These are phyloP conservation scores for Drosophila anceps DNA, from an alignment of 2,888 invertebrate genomes.

Conservation along the genomic window DNA sequence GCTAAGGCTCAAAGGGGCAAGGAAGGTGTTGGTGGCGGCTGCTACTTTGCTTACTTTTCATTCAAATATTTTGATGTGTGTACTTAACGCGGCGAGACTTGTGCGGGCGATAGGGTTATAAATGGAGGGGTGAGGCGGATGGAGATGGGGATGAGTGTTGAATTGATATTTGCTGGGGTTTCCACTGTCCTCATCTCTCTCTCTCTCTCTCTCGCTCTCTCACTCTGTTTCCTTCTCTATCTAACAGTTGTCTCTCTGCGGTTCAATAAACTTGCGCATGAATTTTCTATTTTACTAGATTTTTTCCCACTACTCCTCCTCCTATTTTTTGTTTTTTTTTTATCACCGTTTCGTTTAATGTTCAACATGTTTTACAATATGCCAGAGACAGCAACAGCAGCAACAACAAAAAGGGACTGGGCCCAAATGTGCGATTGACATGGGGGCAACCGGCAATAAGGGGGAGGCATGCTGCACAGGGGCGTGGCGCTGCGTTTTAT, in stretches of 20 bases:
- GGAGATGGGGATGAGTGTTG: neutral
- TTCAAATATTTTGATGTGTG: constrained; percentile 77
- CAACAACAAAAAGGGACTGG: constrained; percentile 9
- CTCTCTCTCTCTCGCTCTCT: constrained; percentile 3
- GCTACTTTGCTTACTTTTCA: constrained; percentile 80
- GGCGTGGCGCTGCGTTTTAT: constrained; percentile 62
- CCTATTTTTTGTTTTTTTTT: constrained; percentile 23
- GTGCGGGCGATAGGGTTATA: constrained; percentile 10
- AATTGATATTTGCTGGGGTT: constrained; percentile 45
- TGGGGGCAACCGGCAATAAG: neutral
- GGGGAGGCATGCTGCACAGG: constrained; percentile 7
- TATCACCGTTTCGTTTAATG: constrained; percentile 59
- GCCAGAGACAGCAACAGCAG: constrained; percentile 44
- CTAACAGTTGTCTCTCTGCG: constrained; percentile 31
- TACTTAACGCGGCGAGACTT: constrained; percentile 46
- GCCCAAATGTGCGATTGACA: constrained; percentile 25
- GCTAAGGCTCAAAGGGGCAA: constrained; percentile 6
- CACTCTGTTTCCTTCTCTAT: neutral
- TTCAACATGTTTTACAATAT: constrained; percentile 66
- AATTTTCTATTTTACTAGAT: constrained; percentile 70
- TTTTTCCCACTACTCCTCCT: constrained; percentile 25
- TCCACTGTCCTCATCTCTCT: neutral
- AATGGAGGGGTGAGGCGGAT: neutral
- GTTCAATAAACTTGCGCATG: constrained; percentile 78
- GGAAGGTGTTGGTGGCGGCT: constrained; percentile 7